phyloP scores from a whole-genome alignment of 2,888 invertebrate genomes.

The Lathronympha strigana region DNA sequence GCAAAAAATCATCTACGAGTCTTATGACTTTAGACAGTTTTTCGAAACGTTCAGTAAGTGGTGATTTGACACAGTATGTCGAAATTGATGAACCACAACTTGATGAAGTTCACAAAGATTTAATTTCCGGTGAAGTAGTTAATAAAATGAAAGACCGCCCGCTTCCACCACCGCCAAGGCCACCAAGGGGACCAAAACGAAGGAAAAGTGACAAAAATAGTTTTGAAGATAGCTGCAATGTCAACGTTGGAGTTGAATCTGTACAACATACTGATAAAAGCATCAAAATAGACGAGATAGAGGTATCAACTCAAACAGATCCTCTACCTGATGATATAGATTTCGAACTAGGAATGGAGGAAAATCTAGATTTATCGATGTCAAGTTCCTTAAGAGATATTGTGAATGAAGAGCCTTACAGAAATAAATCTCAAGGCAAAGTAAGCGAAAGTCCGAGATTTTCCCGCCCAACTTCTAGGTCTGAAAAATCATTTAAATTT shows the following conservation, averaged over 20 bases:
- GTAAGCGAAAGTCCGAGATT: slow-evolving; percentile 75
- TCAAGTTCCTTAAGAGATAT: slow-evolving; percentile 77
- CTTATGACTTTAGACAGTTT: slow-evolving; percentile 81
- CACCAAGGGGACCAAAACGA: slow-evolving; percentile 86
- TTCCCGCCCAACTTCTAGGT: slow-evolving; percentile 82
- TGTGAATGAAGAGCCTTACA: slow-evolving; percentile 81
- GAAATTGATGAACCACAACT: slow-evolving; percentile 85
- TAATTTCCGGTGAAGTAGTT: slow-evolving; percentile 90
- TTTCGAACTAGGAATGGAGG: slow-evolving; percentile 84
- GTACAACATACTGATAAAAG: slow-evolving; percentile 50
- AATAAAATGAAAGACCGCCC: slow-evolving; percentile 94
- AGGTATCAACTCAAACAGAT: slow-evolving; percentile 93
- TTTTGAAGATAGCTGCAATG: slow-evolving; percentile 47
- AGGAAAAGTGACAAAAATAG: slow-evolving; percentile 64
- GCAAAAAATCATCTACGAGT: slow-evolving; percentile 84
- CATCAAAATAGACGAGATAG: slow-evolving; percentile 80
- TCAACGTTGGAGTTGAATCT: slow-evolving; percentile 49
- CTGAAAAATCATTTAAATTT: slow-evolving; percentile 83
- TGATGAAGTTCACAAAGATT: slow-evolving; percentile 85
- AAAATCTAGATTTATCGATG: slow-evolving; percentile 74
- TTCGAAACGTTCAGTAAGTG: slow-evolving; percentile 68
- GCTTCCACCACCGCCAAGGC: slow-evolving; percentile 93
- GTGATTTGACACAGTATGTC: slow-evolving; percentile 83
- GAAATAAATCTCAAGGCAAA: slow-evolving; percentile 77
- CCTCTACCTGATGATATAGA: slow-evolving; percentile 91